phyloP scores from a whole-genome alignment of 1,140 invertebrate genomes.

The Penaeus vannamei region DNA sequence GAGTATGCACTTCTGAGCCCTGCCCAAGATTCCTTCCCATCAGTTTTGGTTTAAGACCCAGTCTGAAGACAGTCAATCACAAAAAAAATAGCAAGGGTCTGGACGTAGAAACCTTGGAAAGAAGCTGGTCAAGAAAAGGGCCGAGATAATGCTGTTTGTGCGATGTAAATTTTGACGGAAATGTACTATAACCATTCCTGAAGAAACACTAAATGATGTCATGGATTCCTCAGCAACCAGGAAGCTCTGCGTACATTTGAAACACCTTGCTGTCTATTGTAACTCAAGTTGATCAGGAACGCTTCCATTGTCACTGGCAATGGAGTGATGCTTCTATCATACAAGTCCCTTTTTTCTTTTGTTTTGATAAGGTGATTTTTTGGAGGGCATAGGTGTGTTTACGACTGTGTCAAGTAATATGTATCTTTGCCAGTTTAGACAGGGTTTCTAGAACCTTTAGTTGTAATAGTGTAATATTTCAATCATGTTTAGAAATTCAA shows the following conservation, averaged over 20 bases:
- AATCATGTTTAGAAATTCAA: conserved; percentile 58
- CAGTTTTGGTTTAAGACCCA: neutral
- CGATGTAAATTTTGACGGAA: conserved; percentile 12
- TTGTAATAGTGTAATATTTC: conserved; percentile 61
- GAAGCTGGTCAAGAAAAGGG: neutral
- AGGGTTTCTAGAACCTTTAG: conserved; percentile 66
- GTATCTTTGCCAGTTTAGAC: conserved; percentile 61
- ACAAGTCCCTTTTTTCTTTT: conserved; percentile 23
- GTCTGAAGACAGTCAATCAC: conserved; percentile 17
- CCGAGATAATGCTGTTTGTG: neutral
- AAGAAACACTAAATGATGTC: conserved; percentile 47
- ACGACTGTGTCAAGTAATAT: conserved; percentile 60
- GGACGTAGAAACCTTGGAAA: neutral
- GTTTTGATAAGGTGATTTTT: conserved; percentile 30
- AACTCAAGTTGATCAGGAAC: conserved; percentile 31
- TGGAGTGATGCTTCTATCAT: conserved; percentile 40
- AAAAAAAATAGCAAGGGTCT: conserved; percentile 1
- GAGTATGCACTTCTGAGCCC: conserved; percentile 72
- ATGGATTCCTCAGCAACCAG: conserved; percentile 21
- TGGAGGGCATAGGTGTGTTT: conserved; percentile 54
- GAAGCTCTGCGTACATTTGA: neutral
- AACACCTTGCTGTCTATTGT: conserved; percentile 43
- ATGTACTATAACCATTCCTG: conserved; percentile 26
- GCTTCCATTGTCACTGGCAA: conserved; percentile 20
- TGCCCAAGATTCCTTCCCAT: conserved; percentile 24